Evolutionary conservation across 2,113 vertebrate species (phyloP).

Genomic region (Phrynocephalus versicolor): DNA sequence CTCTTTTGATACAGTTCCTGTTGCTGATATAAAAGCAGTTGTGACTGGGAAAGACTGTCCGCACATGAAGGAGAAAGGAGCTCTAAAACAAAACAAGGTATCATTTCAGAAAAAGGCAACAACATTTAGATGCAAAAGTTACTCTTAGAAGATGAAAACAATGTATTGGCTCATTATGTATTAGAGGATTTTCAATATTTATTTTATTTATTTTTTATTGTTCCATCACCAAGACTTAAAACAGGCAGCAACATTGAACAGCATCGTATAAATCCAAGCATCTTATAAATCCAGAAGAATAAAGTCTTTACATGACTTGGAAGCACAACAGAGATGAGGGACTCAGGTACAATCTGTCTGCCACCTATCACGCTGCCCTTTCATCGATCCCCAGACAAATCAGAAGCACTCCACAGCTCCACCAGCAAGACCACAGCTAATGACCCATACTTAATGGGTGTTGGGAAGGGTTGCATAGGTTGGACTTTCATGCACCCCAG

Average conservation of each 20-base stretch:
- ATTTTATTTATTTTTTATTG: background rate
- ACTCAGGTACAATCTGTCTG: too few species aligned
- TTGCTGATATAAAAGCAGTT: conserved; percentile 98
- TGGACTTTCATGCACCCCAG: too few species aligned
- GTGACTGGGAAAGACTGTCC: conserved; percentile 99
- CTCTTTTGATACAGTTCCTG: conserved; percentile 85
- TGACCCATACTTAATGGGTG: too few species aligned
- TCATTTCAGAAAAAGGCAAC: conserved; percentile 15
- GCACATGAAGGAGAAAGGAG: conserved; percentile 99
- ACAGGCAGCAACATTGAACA: background rate
- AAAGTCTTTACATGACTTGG: background rate
- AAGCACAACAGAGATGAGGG: too few species aligned
- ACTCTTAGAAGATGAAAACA: background rate
- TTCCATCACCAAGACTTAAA: background rate
- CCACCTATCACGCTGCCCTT: too few species aligned
- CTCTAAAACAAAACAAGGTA: conserved; percentile 99
- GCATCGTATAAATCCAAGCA: background rate
- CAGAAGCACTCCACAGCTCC: too few species aligned
- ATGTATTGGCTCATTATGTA: background rate
- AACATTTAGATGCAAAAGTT: background rate
- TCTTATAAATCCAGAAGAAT: background rate
- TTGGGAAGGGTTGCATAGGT: too few species aligned
- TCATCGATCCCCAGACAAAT: too few species aligned
- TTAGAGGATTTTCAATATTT: background rate
- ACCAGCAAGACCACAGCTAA: too few species aligned